phyloP scores from a whole-genome alignment of 2,888 invertebrate species.

The Salpingus planirostris region DNA sequence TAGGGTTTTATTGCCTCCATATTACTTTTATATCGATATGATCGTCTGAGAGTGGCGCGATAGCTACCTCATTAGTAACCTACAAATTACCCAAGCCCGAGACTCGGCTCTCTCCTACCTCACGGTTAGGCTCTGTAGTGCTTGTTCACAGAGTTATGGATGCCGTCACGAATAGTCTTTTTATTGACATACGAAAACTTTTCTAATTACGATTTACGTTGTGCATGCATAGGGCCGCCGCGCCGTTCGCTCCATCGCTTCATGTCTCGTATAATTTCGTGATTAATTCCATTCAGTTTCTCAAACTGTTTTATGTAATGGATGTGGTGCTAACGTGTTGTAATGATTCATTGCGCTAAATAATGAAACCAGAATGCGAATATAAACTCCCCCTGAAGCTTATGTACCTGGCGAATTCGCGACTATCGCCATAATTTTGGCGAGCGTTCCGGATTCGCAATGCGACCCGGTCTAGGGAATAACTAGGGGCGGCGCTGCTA shows the following conservation, averaged over 20 bases:
- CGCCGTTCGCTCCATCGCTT: neutral
- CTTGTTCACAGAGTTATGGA: constrained; percentile 25
- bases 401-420: too few relatives aligned
- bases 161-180: constrained; percentile 25
- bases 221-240: constrained; percentile 1
- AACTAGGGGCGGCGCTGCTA: too few relatives aligned
- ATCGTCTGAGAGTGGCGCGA: constrained; percentile 27
- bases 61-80: constrained; percentile 28
- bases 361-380: constrained; percentile 6
- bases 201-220: constrained; percentile 28
- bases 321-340: constrained; percentile 13
- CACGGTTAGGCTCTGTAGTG: constrained; percentile 14
- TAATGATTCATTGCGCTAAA: constrained; percentile 12
- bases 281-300: constrained; percentile 14
- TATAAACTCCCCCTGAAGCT: too few relatives aligned
- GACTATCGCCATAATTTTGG: too few relatives aligned
- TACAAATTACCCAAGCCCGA: constrained; percentile 23
- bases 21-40: constrained; percentile 30
- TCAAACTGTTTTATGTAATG: constrained; percentile 11
- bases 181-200: constrained; percentile 34
- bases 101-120: constrained; percentile 3
- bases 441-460: too few relatives aligned
- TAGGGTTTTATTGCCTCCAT: constrained; percentile 28
- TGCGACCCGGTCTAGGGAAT: too few relatives aligned
- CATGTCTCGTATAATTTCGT: constrained; percentile 4